Evolutionary conservation across 1,140 invertebrate species (phyloP), one percentile per base, ranked within the genome.

Genomic region (Batillaria attramentaria): DNA sequence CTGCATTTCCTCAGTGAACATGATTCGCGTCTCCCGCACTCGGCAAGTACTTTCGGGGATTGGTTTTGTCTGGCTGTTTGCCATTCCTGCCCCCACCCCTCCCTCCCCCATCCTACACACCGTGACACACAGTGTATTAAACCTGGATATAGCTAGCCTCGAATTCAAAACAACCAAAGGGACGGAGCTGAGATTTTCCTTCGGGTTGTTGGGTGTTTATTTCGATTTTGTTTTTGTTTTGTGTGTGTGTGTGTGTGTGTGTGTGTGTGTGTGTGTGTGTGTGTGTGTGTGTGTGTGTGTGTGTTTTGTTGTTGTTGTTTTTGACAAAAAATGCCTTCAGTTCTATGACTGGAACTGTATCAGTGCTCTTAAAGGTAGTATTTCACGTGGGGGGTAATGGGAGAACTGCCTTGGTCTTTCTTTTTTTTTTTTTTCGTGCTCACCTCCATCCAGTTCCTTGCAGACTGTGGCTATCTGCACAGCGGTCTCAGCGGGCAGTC

Each of bases 191-290:
- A 54, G 18, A 3, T n/a, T 1, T 54, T 2, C n/a, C n/a, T 1
- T 54, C 50, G 18, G 65, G 18, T 66, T n/a, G 10, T 16, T 16
- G 28, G 13, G 62, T 66, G 28, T 10, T 13, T 66, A 33, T 66
- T 10, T 66, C 10, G 20, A n/a, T n/a, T n/a, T n/a, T n/a, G n/a
- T n/a, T n/a, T n/a, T n/a, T n/a, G 70, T 46, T 3, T 18, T 50
- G 28, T 62, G 16, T 62, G 57, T 16, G 3, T 41, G 42, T 72
- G 70, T 43, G 37, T 42, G 70, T 43, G 70, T 72, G 70, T 43
- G 70, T 72, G 70, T 43, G 70, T 46, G 70, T 72, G 70, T 43
- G 39, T 72, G 70, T 72, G 70, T 72, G 18, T 42, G 31, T n/a
- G 70, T 43, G 1, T 33, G n/a, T 74, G n/a, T 24, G 46, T 28